A percentile compares a stretch with the other conserved stretches of the same genome.
Conservation (phyloP, 2,113 vertebrate genomes). For the Junco hyemalis region DNA sequence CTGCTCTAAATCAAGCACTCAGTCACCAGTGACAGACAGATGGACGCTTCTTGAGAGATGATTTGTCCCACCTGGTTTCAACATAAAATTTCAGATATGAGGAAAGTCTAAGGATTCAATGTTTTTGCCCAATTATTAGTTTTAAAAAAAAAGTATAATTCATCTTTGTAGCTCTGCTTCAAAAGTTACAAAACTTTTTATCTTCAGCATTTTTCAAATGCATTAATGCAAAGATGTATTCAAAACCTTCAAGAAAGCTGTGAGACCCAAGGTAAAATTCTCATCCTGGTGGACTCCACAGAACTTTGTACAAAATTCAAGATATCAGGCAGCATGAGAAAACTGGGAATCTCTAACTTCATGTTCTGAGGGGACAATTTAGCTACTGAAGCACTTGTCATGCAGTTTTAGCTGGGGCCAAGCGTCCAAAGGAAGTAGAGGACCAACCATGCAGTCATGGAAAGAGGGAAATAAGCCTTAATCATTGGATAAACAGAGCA, state of each 20-base stretch:
- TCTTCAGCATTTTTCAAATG: background rate
- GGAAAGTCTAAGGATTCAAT: background rate
- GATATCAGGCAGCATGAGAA: background rate
- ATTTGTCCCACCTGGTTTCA: background rate
- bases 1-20: slow-evolving; percentile 11
- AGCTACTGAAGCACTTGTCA: background rate
- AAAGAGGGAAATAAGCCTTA: background rate
- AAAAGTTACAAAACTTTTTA: background rate
- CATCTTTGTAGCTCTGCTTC: background rate
- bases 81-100: background rate
- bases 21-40: background rate
- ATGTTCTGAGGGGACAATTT: background rate
- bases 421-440: background rate
- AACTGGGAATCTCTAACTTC: background rate
- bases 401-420: background rate
- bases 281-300: background rate
- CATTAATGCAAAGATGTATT: background rate
- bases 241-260: background rate
- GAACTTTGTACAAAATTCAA: background rate
- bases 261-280: background rate
- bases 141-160: background rate
- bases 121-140: background rate
- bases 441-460: background rate
- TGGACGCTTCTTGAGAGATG: background rate
- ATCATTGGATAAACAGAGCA: background rate